Conservation (phyloP, 2,888 invertebrate genomes). For the Tryphoninae sp. region DNA sequence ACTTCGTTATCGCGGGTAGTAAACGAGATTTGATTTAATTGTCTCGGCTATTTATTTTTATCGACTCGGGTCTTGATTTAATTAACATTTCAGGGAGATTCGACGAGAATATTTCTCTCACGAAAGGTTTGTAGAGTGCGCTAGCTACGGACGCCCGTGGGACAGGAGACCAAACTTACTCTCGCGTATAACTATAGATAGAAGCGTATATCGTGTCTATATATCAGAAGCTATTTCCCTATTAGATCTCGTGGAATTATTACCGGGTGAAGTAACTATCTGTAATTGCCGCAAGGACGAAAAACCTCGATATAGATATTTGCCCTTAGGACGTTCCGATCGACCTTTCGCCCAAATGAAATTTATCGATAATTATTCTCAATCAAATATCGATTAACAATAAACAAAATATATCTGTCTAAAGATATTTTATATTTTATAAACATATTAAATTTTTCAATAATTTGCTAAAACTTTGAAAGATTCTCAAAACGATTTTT, state of each 20-base stretch:
- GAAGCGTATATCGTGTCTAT: not conserved
- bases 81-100: slow-evolving; percentile 44
- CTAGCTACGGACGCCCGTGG: not conserved
- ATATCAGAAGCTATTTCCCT: slow-evolving; percentile 39
- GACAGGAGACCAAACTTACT: too few species aligned
- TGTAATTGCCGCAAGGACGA: slow-evolving; percentile 67
- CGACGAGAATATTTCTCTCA: slow-evolving; percentile 43
- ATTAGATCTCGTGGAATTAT: slow-evolving; percentile 65
- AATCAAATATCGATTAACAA: too few species aligned
- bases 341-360: too few species aligned
- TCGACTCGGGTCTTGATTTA: slow-evolving; percentile 10
- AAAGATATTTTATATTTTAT: too few species aligned
- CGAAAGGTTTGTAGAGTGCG: slow-evolving; percentile 40
- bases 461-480: too few species aligned
- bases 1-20: not conserved
- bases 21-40: not conserved
- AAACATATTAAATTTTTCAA: too few species aligned
- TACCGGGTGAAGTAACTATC: slow-evolving; percentile 64
- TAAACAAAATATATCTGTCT: too few species aligned
- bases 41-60: not conserved
- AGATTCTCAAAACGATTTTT: too few species aligned
- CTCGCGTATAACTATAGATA: not conserved
- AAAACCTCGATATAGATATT: not conserved
- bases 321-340: too few species aligned
- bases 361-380: too few species aligned